Evolutionary conservation across 2,888 invertebrate species (phyloP).

Genomic region (Tanytarsus gracilentus): DNA sequence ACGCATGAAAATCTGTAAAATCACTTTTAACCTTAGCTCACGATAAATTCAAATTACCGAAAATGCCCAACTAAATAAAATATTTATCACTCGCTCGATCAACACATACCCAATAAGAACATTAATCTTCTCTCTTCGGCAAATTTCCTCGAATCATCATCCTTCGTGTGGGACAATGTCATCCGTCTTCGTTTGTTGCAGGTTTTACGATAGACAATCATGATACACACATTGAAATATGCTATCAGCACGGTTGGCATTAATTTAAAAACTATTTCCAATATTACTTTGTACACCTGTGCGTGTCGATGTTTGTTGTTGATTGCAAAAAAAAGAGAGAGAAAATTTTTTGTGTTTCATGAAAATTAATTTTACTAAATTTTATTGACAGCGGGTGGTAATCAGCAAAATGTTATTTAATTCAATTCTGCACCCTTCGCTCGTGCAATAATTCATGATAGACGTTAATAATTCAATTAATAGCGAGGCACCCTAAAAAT

Average conservation of each 20-base stretch:
- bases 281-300: conserved; percentile 51
- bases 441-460: too few relatives aligned
- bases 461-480: too few relatives aligned
- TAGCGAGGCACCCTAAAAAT: background rate
- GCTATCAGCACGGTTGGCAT: conserved; percentile 58
- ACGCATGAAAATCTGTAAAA: too few relatives aligned
- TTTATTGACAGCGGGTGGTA: background rate
- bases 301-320: too few relatives aligned
- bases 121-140: conserved; percentile 59
- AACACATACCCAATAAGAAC: conserved; percentile 43
- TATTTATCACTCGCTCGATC: too few relatives aligned
- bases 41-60: too few relatives aligned
- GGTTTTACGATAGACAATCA: conserved; percentile 56
- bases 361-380: too few relatives aligned
- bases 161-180: conserved; percentile 53
- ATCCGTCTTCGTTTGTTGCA: conserved; percentile 56
- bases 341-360: background rate
- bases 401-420: too few relatives aligned
- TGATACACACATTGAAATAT: conserved; percentile 55
- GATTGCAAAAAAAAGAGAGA: conserved; percentile 8
- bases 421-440: too few relatives aligned
- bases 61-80: too few relatives aligned
- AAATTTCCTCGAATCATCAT: conserved; percentile 55
- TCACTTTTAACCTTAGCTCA: too few relatives aligned
- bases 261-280: conserved; percentile 58